A percentile compares a stretch with the other conserved stretches of the same genome.
Evolutionary conservation across 2,797 vertebrate species (phyloP).

Genomic region (Lates japonicus): DNA sequence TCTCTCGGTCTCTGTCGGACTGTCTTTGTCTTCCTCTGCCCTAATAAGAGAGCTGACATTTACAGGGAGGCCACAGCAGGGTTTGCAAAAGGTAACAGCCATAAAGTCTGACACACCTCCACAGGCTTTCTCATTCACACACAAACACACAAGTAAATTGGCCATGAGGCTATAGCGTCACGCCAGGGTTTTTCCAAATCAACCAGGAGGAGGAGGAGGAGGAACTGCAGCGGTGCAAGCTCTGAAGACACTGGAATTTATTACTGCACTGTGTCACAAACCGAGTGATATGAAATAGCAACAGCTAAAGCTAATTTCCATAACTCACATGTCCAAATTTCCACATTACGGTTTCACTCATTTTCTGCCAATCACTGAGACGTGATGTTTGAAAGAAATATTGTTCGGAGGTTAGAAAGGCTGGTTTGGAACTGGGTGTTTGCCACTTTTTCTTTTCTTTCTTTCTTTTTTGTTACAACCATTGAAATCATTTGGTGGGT

Average conservation of each 20-base stretch:
- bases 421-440: not conserved
- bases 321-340: slow-evolving; percentile 55
- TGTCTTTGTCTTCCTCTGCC: slow-evolving; percentile 35
- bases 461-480: not conserved
- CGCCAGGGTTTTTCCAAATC: slow-evolving; percentile 59
- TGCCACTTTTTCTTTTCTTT: not conserved
- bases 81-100: slow-evolving; percentile 51
- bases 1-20: slow-evolving; percentile 18
- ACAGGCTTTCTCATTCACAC: slow-evolving; percentile 25
- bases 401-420: not conserved
- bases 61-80: slow-evolving; percentile 62
- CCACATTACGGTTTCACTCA: slow-evolving; percentile 36
- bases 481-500: too few relatives aligned
- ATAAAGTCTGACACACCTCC: slow-evolving; percentile 47
- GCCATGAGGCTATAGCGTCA: slow-evolving; percentile 27
- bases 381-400: slow-evolving; percentile 25
- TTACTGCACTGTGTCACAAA: slow-evolving; percentile 32
- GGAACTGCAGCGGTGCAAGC: slow-evolving; percentile 8
- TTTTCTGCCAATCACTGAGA: slow-evolving; percentile 31
- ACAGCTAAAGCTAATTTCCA: slow-evolving; percentile 60
- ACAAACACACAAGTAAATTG: slow-evolving; percentile 18
- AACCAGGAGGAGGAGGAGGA: slow-evolving; percentile 37
- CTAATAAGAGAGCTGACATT: slow-evolving; percentile 57
- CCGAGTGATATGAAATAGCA: slow-evolving; percentile 63
- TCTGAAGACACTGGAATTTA: slow-evolving; percentile 58